Conservation (phyloP, 1,140 invertebrate genomes). For the Trichonephila clavipes region DNA sequence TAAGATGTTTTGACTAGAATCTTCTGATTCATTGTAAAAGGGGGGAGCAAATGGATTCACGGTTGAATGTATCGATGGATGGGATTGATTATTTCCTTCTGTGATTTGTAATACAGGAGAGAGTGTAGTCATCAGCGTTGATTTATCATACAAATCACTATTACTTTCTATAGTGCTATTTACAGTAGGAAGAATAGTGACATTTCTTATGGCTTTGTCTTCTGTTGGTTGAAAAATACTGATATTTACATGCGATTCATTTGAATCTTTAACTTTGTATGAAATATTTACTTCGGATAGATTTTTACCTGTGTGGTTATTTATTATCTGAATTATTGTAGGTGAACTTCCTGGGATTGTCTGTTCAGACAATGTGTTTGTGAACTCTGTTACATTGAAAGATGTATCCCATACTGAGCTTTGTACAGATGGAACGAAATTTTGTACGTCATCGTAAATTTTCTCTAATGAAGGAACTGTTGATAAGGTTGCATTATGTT, state of each 20-base stretch:
- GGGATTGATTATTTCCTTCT: neutral
- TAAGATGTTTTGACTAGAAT: conserved; percentile 14
- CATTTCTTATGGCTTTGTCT: neutral
- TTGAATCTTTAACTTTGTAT: neutral
- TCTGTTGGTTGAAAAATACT: neutral
- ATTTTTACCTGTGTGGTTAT: conserved; percentile 29
- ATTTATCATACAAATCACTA: neutral
- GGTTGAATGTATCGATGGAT: neutral
- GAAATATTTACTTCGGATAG: neutral
- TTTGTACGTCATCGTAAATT: neutral
- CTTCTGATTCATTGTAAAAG: conserved; percentile 10
- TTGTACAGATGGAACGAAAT: neutral
- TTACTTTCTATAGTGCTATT: neutral
- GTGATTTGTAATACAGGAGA: neutral
- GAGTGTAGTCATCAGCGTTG: neutral
- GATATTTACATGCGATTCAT: neutral
- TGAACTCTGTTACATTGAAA: neutral
- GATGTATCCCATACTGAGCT: neutral
- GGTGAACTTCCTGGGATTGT: neutral
- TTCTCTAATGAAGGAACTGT: neutral
- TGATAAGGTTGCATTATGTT: neutral
- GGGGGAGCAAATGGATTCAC: neutral
- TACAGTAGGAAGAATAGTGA: neutral
- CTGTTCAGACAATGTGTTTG: neutral
- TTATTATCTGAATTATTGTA: conserved; percentile 6